These are phyloP conservation scores for Amyelois transitella DNA, from an alignment of 1,140 invertebrate genomes.

Conservation along the genomic window DNA sequence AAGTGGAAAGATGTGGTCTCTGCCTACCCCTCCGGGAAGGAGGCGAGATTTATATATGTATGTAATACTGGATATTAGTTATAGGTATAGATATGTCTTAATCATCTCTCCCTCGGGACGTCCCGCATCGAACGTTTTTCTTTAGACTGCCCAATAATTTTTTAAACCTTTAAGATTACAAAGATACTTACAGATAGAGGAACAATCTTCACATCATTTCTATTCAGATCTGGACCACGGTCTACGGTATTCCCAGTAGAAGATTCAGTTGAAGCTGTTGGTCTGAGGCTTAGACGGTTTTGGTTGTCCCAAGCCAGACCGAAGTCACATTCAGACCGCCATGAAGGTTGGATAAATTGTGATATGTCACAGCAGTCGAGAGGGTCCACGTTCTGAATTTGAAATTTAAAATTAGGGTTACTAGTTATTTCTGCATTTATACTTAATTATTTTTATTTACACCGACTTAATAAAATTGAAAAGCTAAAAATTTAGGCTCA, in stretches of 20 bases:
- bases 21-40: too few species aligned
- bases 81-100: too few species aligned
- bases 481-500: too few species aligned
- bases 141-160: not conserved
- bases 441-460: too few species aligned
- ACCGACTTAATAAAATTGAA: too few species aligned
- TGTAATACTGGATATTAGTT: too few species aligned
- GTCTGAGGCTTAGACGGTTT: slow-evolving; percentile 28
- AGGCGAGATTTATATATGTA: too few species aligned
- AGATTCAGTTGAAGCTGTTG: slow-evolving; percentile 5
- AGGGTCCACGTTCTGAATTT: slow-evolving; percentile 32
- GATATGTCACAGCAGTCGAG: slow-evolving; percentile 50
- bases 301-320: slow-evolving; percentile 32
- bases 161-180: not conserved
- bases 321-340: slow-evolving; percentile 43
- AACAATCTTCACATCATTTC: slow-evolving; percentile 33
- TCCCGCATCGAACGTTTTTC: not conserved
- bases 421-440: too few species aligned
- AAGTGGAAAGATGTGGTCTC: too few species aligned
- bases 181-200: slow-evolving; percentile 42
- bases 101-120: too few species aligned
- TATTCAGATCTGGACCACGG: slow-evolving; percentile 1
- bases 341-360: slow-evolving; percentile 37
- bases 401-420: not conserved
- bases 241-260: slow-evolving; percentile 17